phyloP scores from a whole-genome alignment of 2,113 vertebrate genomes.

The Gallinago media region DNA sequence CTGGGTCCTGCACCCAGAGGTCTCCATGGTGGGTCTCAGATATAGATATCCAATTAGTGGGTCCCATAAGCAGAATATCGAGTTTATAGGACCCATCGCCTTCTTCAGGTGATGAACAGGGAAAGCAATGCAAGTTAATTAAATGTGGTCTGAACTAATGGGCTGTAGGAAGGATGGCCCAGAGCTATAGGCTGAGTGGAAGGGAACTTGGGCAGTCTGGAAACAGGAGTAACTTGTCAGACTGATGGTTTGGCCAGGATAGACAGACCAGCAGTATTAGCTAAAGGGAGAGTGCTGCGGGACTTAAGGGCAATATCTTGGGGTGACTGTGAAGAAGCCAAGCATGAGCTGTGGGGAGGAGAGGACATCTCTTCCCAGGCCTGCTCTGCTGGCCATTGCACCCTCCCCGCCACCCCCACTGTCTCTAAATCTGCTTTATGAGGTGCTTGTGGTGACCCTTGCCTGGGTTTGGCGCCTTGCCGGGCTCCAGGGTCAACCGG shows the following conservation, averaged over 20 bases:
- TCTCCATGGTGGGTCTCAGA: accelerated
- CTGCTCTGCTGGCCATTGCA: not conserved
- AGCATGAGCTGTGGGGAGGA: accelerated
- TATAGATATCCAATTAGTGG: accelerated
- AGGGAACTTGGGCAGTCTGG: not conserved
- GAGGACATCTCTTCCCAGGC: not conserved
- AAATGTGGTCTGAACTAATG: accelerated
- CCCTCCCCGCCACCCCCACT: not conserved
- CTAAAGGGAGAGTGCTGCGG: not conserved
- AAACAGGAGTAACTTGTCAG: not conserved
- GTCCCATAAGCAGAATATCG: accelerated
- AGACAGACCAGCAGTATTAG: not conserved
- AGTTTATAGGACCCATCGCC: not conserved
- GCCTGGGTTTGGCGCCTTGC: not conserved
- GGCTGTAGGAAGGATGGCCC: not conserved
- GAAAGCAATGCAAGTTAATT: not conserved
- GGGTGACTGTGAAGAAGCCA: accelerated
- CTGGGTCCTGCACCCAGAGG: not conserved
- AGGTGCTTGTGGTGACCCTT: not conserved
- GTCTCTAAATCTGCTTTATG: not conserved
- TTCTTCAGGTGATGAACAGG: too few species aligned
- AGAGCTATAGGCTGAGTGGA: not conserved
- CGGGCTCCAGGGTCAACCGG: not conserved
- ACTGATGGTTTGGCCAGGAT: not conserved
- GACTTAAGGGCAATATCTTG: too few species aligned